Evolutionary conservation across 2,888 invertebrate species (phyloP), one percentile per base, ranked within the genome.

Genomic region (Tachystola acroxantha): DNA sequence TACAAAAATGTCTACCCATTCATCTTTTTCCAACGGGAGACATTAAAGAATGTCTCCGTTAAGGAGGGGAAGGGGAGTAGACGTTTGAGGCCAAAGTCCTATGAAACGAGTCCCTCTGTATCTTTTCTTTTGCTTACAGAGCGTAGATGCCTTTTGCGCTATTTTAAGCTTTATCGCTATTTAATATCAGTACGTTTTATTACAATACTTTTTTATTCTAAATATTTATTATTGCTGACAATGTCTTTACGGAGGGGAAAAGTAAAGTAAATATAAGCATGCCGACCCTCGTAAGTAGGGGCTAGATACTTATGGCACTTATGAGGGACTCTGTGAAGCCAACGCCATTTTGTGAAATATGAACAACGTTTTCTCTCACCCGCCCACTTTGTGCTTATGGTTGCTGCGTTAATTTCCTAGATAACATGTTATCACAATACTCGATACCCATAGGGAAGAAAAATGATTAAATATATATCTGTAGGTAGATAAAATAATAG

Each of bases 21-120:
- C 80, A 77, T 86, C 85, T 85, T 84, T 81, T 79, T 75, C 68
- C 72, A 76, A 72, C 66, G 64, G 64, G 69, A 73, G 80, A 81
- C 82, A 74, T 80, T 82, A 81, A 84, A 84, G 75, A 85, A 85
- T 85, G 84, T 81, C 78, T 68, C 72, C 64, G 75, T 75, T 75
- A 78, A 76, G 64, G 57, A 80, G 74, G 80, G 82, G 76, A 79
- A 80, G 74, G 81, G 73, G 72, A 68, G 49, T 53, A 53, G 61
- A 60, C 58, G 53, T 49, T 64, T 68, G 75, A 71, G 71, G 60
- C 68, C 71, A 78, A 65, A 75, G 53, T 79, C 62, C 71, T 58
- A 57, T 77, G 64, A 58, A 60, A 56, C 55, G 43, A 50, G 67
- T 54, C 52, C 48, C 45, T 38, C 46, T 44, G 46, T 46, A 48